phyloP scores from a whole-genome alignment of 2,113 vertebrate genomes.

The Lanius collurio region DNA sequence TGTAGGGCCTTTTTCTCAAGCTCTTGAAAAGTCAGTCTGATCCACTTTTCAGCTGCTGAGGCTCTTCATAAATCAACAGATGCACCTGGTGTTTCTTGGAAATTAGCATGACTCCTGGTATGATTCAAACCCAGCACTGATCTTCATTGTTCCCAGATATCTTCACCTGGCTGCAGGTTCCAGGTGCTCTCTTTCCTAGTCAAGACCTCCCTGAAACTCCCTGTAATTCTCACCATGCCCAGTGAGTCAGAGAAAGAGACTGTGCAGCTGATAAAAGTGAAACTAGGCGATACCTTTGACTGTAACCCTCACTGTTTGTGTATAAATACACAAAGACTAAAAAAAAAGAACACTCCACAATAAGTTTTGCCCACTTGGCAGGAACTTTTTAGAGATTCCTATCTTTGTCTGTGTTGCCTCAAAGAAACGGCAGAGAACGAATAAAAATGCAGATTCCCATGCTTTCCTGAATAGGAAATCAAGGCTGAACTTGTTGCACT shows the following conservation, averaged over 20 bases:
- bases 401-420: background rate
- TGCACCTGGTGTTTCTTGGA: background rate
- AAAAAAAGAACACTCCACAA: background rate
- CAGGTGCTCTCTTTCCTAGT: background rate
- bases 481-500: background rate
- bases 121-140: background rate
- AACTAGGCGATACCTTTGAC: background rate
- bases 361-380: background rate
- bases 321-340: background rate
- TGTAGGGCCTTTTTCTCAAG: background rate
- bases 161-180: background rate
- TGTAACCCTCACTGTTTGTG: background rate
- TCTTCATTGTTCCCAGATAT: background rate
- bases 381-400: background rate
- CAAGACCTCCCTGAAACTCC: background rate
- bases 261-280: background rate
- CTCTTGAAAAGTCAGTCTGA: background rate
- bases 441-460: background rate
- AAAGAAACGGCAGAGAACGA: background rate
- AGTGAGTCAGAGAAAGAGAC: background rate
- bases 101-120: background rate
- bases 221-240: background rate
- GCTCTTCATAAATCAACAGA: background rate
- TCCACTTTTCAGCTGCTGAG: background rate
- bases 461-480: background rate